A percentile compares a stretch with the other conserved stretches of the same genome.
These are phyloP conservation scores for Meloidogyne hapla DNA, from an alignment of 1,140 invertebrate species.

Conservation along the genomic window DNA sequence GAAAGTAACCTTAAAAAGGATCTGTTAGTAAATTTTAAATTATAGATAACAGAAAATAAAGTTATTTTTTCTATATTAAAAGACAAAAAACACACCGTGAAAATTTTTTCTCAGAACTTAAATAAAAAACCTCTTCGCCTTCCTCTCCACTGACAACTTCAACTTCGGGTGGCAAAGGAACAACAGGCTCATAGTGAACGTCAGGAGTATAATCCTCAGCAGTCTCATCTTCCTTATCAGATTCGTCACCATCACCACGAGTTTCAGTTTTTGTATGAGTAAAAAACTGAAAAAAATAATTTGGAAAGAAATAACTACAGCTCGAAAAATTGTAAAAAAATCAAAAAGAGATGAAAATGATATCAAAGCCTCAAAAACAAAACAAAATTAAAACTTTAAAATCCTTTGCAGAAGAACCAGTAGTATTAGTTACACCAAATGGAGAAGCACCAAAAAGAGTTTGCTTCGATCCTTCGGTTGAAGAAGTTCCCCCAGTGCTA, in stretches of 20 bases:
- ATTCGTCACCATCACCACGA: conserved; percentile 24
- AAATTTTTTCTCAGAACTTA: too few species aligned
- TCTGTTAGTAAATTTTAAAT: too few species aligned
- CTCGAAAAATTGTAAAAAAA: too few species aligned
- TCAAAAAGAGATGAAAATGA: too few species aligned
- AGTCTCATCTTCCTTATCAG: conserved; percentile 26
- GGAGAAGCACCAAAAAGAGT: conserved; percentile 16
- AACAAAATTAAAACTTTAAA: conserved; percentile 19
- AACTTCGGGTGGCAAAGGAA: conserved; percentile 65
- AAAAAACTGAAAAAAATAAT: conserved; percentile 18
- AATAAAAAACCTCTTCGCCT: conserved; percentile 42
- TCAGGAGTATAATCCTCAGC: conserved; percentile 32
- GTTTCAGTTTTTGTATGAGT: neutral
- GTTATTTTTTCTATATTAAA: too few species aligned
- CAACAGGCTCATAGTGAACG: conserved; percentile 66
- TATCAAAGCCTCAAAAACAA: too few species aligned
- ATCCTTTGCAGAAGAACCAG: conserved; percentile 12
- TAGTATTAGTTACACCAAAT: neutral
- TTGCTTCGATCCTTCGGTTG: neutral
- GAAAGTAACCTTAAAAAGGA: conserved; percentile 47
- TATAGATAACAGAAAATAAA: too few species aligned
- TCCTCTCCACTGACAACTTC: conserved; percentile 60
- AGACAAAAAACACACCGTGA: too few species aligned
- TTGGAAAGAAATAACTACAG: neutral
- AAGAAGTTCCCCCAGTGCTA: neutral